Evolutionary conservation across 2,888 invertebrate genomes (phyloP), one percentile per base, ranked within the genome.

Genomic region (Chirona hameri): DNA sequence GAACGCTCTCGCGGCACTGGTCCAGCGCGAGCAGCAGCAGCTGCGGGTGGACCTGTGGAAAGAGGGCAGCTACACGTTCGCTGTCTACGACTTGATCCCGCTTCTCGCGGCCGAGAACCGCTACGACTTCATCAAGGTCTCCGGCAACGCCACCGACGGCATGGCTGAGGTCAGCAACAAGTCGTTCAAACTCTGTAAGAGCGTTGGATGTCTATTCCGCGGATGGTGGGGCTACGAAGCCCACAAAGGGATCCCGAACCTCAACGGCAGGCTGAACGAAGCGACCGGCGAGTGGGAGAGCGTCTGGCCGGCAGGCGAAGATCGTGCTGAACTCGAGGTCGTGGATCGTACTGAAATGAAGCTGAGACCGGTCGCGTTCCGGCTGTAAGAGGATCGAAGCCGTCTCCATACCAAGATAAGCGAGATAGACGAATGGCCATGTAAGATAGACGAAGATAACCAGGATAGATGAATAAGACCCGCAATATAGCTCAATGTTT

Each of bases 71-170:
- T 48, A 10, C 48, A 48, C 48, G 48, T 10, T 12, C 9, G 48
- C 48, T 12, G 12, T 12, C 48, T 48, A 48, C 48, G 48, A 48
- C 48, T 12, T 48, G 9, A 48, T 10, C 9, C 48, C 12, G 48
- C 9, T 48, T 12, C 12, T 12, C 48, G 48, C 48, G 12, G 9
- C 9, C 9, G 57, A 21, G 12, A 18, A 57, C 57, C 14, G 57
- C 3, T 18, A 18, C 18, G 14, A 12, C 3, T 18, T 57, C 57
- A 18, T 12, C 14, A 57, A 57, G 21, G 3, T 18, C 24, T n/a
- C 24, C 60, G 60, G 60, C n/a, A 60, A 60, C n/a, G 60, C 60
- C 60, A n/a, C n/a, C 60, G n/a, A 60, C 60, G 60, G 60, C n/a
- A 24, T 60, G 24, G 7, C 60, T n/a, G 7, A 60, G 7, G 24